Evolutionary conservation across 2,797 vertebrate genomes (phyloP).

Genomic region (Xerus rutilus): DNA sequence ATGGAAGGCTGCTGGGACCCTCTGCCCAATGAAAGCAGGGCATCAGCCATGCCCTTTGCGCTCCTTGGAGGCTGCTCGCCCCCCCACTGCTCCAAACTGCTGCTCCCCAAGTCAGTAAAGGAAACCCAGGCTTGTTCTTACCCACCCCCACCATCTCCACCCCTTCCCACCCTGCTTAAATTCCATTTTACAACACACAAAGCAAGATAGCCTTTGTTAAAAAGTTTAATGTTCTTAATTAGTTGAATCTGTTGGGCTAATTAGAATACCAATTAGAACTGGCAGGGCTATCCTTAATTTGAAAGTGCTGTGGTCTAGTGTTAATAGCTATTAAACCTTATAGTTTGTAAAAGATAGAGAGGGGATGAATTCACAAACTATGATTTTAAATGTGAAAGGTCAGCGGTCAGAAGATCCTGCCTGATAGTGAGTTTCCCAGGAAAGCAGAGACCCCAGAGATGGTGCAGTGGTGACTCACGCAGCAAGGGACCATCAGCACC

Average conservation of each 20-base stretch:
- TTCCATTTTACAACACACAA: slow-evolving; percentile 87
- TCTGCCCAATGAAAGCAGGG: background rate
- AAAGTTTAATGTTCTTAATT: slow-evolving; percentile 91
- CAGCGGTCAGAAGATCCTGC: slow-evolving; percentile 73
- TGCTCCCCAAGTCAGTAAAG: slow-evolving; percentile 26
- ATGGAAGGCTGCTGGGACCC: background rate
- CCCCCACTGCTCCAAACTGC: background rate
- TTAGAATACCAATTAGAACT: slow-evolving; percentile 90
- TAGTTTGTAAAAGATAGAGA: slow-evolving; percentile 86
- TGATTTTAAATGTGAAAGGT: slow-evolving; percentile 84
- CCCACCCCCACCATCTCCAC: slow-evolving; percentile 17
- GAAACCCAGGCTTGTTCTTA: slow-evolving; percentile 51
- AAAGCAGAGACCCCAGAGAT: background rate
- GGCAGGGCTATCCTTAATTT: slow-evolving; percentile 88
- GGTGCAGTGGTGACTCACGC: background rate
- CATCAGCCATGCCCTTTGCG: background rate
- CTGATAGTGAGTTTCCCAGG: slow-evolving; percentile 42
- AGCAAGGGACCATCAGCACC: background rate
- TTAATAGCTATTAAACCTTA: slow-evolving; percentile 89
- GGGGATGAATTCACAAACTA: slow-evolving; percentile 78
- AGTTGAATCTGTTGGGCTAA: slow-evolving; percentile 89
- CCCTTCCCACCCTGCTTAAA: slow-evolving; percentile 69
- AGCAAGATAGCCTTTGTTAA: slow-evolving; percentile 88
- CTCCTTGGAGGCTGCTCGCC: background rate
- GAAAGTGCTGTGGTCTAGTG: slow-evolving; percentile 88